phyloP scores from a whole-genome alignment of 1,140 invertebrate genomes.

The Caenorhabditis brenneri region DNA sequence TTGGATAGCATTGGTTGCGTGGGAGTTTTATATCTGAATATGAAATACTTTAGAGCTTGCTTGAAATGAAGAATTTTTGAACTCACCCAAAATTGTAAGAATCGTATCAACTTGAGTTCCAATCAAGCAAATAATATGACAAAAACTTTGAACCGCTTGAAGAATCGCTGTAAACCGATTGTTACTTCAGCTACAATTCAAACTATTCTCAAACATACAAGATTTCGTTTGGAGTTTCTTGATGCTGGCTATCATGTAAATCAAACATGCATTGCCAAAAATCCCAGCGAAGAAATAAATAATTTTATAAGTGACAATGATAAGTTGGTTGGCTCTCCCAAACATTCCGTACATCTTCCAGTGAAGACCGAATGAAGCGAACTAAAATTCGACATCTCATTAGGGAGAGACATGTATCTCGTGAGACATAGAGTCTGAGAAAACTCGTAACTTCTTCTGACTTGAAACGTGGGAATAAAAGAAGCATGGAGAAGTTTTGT shows the following conservation, averaged over 20 bases:
- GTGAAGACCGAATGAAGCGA: not conserved
- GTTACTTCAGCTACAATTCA: not conserved
- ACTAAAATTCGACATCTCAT: not conserved
- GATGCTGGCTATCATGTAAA: not conserved
- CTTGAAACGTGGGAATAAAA: no score
- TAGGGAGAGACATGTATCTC: no score
- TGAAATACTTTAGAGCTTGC: not conserved
- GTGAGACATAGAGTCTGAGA: no score
- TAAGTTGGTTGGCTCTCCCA: not conserved
- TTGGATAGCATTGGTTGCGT: not conserved
- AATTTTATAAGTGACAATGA: conserved; percentile 11
- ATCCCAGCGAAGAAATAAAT: not conserved
- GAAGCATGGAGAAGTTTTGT: no score
- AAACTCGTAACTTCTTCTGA: no score
- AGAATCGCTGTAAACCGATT: not conserved
- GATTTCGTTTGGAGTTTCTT: not conserved
- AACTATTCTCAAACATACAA: not conserved
- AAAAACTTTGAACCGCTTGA: not conserved
- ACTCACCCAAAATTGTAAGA: not conserved
- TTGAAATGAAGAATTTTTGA: not conserved
- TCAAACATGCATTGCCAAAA: not conserved
- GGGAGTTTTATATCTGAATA: not conserved
- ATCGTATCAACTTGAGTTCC: conserved; percentile 5
- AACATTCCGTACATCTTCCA: not conserved
- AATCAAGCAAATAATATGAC: not conserved